A percentile compares a stretch with the other conserved stretches of the same genome.
Evolutionary conservation across 1,140 invertebrate genomes (phyloP).

Genomic region (Formica selysi): DNA sequence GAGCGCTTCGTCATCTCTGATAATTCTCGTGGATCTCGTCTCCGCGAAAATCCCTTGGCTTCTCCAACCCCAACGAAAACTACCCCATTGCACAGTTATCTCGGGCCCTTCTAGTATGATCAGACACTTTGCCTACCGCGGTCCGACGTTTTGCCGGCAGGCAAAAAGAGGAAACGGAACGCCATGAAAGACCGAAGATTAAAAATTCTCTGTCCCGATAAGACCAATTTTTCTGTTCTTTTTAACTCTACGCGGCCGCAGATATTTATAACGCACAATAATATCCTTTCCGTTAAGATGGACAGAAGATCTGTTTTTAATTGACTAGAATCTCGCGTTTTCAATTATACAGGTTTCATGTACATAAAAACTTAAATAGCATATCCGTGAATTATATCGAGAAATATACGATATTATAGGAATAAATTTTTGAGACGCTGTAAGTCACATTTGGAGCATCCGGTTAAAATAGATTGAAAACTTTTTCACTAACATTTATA

Average conservation of each 20-base stretch:
- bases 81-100: slow-evolving; percentile 68
- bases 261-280: background rate
- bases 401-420: background rate
- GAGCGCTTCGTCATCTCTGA: slow-evolving; percentile 82
- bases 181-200: slow-evolving; percentile 48
- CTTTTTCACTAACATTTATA: background rate
- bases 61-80: slow-evolving; percentile 57
- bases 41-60: slow-evolving; percentile 64
- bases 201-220: slow-evolving; percentile 58
- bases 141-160: slow-evolving; percentile 53
- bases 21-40: slow-evolving; percentile 75
- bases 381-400: background rate
- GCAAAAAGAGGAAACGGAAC: slow-evolving; percentile 26
- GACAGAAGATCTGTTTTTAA: background rate
- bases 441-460: background rate
- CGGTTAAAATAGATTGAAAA: background rate
- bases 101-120: slow-evolving; percentile 62
- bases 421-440: background rate
- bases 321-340: background rate
- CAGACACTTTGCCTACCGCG: slow-evolving; percentile 53
- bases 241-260: background rate
- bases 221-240: slow-evolving; percentile 35
- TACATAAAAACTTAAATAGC: background rate
- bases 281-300: background rate
- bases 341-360: background rate